Conservation (phyloP, 2,797 vertebrate species). For the Danio tinwini region DNA sequence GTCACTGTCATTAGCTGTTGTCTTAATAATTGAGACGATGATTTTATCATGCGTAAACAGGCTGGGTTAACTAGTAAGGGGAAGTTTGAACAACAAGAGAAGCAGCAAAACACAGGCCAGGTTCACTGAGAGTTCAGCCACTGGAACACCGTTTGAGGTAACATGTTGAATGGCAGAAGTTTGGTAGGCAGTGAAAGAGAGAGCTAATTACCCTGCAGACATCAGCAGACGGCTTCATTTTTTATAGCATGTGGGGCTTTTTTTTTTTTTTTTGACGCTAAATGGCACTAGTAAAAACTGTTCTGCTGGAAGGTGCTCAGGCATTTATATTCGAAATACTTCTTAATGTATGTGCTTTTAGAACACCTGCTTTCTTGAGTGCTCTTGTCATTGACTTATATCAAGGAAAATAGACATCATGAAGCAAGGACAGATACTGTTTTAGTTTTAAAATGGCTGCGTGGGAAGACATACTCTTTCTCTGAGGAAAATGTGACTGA, state of each 20-base stretch:
- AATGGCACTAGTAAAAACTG: conserved; percentile 14
- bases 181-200: conserved; percentile 46
- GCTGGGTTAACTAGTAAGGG: background rate
- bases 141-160: conserved; percentile 5
- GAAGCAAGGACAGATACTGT: background rate
- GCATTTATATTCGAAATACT: background rate
- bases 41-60: conserved; percentile 2
- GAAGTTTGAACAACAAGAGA: conserved; percentile 23
- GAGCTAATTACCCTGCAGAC: conserved; percentile 54
- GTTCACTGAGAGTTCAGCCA: conserved; percentile 51
- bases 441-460: background rate
- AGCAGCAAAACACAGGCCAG: conserved; percentile 15
- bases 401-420: background rate
- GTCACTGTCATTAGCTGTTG: conserved; percentile 16
- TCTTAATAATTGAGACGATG: conserved; percentile 1
- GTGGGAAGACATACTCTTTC: background rate
- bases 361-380: conserved; percentile 3
- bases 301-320: conserved; percentile 3
- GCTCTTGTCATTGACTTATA: background rate
- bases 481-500: no score
- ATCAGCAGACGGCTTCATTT: conserved; percentile 52
- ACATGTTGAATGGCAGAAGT: conserved; percentile 35
- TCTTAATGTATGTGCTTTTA: conserved; percentile 15
- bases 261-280: background rate
- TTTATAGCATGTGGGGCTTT: background rate